Base-by-base conservation (phyloP, 1,140 invertebrate species). In the Drosophila nebulosa region DNA sequence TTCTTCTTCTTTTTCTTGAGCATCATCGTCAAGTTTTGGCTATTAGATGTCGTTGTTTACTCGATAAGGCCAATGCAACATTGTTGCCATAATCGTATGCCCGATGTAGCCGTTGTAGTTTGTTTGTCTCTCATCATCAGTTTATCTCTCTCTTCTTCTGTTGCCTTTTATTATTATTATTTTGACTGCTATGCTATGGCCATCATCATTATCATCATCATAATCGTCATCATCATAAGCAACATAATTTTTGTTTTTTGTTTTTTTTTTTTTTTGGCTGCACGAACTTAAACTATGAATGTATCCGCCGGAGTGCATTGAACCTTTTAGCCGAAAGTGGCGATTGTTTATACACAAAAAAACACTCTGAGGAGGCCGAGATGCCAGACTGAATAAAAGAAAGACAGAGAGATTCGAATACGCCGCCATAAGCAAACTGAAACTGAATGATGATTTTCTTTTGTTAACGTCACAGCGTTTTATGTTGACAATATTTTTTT, bases 271-370 rank as follows among this genome's bases (percentile, higher is more conserved):
- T 74, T 57, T 60, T 59, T 24, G 65, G 64, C 75, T 69, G 75
- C 75, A 79, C 78, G 78, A 79, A 79, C 64, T 68, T 58, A 55
- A 12, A 62, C 30, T 50, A 46, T 53, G 56, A 52, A 35, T 26
- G 57, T 72, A 55, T 59, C 52, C 46, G 56, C 52, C 39, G 61
- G 64, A 51, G 68, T 73, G 60, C 80, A 79, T 66, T 85, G 80
- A 84, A 84, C 79, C 67, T 64, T 22, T 69, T 69, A 62, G 65
- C 69, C 66, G 68, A 84, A 84, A 84, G 80, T 85, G 39, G 39
- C 39, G 79, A 84, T 79, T 84, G 80, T 84, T 63, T 53, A 35
- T 32, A 55, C 52, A 55, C 22, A 21, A 26, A 50, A 72, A 35
- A 35, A 26, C 53, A 69, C 65, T 55, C 10, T 35, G 52, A 53